These are phyloP conservation scores for Pterocles gutturalis DNA, from an alignment of 2,113 vertebrate species.

Conservation along the genomic window DNA sequence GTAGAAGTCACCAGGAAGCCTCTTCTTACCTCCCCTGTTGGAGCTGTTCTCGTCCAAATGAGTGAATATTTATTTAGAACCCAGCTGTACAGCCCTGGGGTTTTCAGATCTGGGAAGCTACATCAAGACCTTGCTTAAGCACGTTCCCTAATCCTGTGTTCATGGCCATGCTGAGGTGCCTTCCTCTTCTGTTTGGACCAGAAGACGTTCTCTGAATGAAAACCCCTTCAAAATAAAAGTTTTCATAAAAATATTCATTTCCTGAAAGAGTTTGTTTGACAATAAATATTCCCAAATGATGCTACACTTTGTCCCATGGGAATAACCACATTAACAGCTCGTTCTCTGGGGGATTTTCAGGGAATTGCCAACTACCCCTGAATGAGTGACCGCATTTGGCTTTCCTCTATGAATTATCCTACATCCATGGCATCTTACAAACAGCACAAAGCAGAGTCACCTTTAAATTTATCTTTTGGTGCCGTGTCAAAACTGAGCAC, in stretches of 20 bases:
- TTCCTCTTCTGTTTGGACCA: background rate
- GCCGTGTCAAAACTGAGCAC: background rate
- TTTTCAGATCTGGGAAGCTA: background rate
- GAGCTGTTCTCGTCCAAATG: background rate
- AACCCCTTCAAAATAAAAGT: background rate
- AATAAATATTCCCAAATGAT: background rate
- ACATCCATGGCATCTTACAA: background rate
- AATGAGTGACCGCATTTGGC: background rate
- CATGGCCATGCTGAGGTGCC: background rate
- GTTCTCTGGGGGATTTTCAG: background rate
- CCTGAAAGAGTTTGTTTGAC: background rate
- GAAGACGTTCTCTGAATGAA: background rate
- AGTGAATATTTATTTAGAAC: background rate
- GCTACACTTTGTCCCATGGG: background rate
- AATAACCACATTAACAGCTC: background rate
- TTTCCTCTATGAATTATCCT: background rate
- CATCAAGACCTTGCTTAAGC: background rate
- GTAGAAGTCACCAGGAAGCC: background rate
- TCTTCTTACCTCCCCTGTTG: background rate
- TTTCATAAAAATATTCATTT: background rate
- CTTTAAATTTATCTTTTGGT: background rate
- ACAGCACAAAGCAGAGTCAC: background rate
- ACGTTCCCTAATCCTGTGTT: fast-evolving
- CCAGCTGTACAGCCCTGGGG: background rate
- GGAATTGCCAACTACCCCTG: background rate